These are phyloP conservation scores for Amphiduros pacificus DNA, from an alignment of 2,888 invertebrate species.

Conservation along the genomic window DNA sequence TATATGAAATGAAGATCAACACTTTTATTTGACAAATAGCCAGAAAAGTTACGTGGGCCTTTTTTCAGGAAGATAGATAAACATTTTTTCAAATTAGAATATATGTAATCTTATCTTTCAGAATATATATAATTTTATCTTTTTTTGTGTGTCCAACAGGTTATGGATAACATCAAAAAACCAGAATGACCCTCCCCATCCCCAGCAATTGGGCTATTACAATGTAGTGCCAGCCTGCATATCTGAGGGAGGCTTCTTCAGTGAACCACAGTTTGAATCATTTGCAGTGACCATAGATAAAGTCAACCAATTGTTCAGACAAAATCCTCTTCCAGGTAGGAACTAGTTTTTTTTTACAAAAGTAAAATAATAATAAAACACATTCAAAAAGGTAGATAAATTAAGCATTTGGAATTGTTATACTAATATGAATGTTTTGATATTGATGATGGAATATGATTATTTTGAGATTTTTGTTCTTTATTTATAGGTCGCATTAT, in stretches of 20 bases:
- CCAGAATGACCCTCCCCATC: neutral
- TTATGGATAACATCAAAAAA: slow-evolving; percentile 8
- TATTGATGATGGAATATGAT: neutral
- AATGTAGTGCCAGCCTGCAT: slow-evolving; percentile 23
- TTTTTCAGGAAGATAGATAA: no score
- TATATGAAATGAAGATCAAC: no score
- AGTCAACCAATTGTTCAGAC: slow-evolving; percentile 17
- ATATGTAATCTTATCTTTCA: no score
- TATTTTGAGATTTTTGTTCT: neutral
- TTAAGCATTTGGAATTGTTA: no score
- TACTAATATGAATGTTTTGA: neutral
- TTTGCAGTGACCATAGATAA: slow-evolving; percentile 16
- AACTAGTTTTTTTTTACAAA: neutral
- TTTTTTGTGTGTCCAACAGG: no score
- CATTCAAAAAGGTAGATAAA: neutral
- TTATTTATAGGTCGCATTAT: neutral
- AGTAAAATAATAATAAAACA: neutral
- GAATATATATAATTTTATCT: no score
- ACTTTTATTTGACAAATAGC: no score
- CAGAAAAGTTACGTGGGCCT: no score
- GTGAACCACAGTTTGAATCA: slow-evolving; percentile 19
- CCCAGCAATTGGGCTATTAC: slow-evolving; percentile 20
- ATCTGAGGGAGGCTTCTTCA: slow-evolving; percentile 14
- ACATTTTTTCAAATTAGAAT: no score
- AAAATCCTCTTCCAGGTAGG: slow-evolving; percentile 20